Conservation (phyloP, 2,113 vertebrate genomes). For the Pollachius pollachius region DNA sequence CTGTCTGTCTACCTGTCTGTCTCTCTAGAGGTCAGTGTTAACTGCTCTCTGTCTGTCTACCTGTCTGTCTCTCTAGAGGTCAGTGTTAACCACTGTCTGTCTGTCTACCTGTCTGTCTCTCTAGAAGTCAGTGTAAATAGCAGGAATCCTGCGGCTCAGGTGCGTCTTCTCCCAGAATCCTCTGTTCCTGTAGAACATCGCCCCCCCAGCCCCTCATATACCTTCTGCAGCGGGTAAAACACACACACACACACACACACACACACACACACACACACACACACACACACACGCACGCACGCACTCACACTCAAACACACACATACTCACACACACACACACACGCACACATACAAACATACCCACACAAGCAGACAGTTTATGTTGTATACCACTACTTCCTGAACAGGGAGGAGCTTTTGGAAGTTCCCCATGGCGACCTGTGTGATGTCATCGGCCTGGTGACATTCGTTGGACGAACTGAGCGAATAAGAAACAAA, state of each 20-base stretch:
- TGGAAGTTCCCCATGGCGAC: slow-evolving; percentile 20
- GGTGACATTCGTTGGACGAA: slow-evolving; percentile 64
- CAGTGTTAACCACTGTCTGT: no score
- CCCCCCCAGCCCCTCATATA: slow-evolving; percentile 45
- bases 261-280: not conserved
- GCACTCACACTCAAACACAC: not conserved
- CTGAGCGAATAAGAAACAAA: slow-evolving; percentile 66
- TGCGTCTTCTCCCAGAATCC: slow-evolving; percentile 57
- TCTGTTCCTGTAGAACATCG: slow-evolving; percentile 32
- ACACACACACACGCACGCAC: slow-evolving; percentile 4
- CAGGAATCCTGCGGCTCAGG: slow-evolving; percentile 65
- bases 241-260: slow-evolving; percentile 14
- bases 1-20: not conserved
- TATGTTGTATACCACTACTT: not conserved
- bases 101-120: not conserved
- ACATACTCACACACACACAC: not conserved
- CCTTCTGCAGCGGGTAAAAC: slow-evolving; percentile 66
- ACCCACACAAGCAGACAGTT: not conserved
- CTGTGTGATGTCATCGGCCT: slow-evolving; percentile 74
- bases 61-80: no score
- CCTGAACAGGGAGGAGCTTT: slow-evolving; percentile 48
- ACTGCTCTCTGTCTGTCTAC: not conserved
- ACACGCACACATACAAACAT: not conserved
- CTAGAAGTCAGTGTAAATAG: slow-evolving; percentile 72
- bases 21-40: no score